Evolutionary conservation across 1,140 invertebrate genomes (phyloP), one percentile per base, ranked within the genome.

Genomic region (Drosophila lini): DNA sequence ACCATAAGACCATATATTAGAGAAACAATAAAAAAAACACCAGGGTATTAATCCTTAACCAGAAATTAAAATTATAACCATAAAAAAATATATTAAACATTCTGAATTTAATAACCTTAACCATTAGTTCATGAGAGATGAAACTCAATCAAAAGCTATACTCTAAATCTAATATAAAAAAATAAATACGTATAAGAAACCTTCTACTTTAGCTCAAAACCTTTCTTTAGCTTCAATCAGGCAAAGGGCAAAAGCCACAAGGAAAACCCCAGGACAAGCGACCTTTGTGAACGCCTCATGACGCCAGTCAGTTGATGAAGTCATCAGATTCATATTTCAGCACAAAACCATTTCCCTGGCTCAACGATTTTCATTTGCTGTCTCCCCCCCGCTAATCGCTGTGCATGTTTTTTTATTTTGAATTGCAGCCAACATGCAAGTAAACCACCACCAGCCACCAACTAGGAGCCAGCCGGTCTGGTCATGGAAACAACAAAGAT

Each of bases 271-370:
- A 19, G 59, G 41, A 36, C 53, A 52, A 32, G 50, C 68, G 55
- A 81, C 75, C 69, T 69, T 69, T 80, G 41, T 36, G 25, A 31
- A 34, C 25, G 32, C 41, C 38, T 34, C 36, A 60, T 77, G 73
- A 68, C 67, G 78, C 69, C 74, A 81, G 59, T 47, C 38, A 57
- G 44, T 45, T 71, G 76, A 83, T 83, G 80, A 83, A 76, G 71
- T 83, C 80, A 83, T 82, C 80, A 64, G 42, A 50, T 63, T 74
- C 34, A 69, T 48, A 60, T 56, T 59, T 56, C 28, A 42, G 36
- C 59, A 62, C 68, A 62, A 68, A 62, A 48, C 55, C 53, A 62
- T 55, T 38, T 38, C 52, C 52, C 6, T 53, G 47, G 31, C 60
- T 61, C 65, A 67, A 77, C 73, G 59, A 59, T 63, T 68, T 53